A percentile compares a stretch with the other conserved stretches of the same genome.
These are phyloP conservation scores for Budorcas taxicolor DNA, from an alignment of 2,113 vertebrate species.

Conservation along the genomic window DNA sequence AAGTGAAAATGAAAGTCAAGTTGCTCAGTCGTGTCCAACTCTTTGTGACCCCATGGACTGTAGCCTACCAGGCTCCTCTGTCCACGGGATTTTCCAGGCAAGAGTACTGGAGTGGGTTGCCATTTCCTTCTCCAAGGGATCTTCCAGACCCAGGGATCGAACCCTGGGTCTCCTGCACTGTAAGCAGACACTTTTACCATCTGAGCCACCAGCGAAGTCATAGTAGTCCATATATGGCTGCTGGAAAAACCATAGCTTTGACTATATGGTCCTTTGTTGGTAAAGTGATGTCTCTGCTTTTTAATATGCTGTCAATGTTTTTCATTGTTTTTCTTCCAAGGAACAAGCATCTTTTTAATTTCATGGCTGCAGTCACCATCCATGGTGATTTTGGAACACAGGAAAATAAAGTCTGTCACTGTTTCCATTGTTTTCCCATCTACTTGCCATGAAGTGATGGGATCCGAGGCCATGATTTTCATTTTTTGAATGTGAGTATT, in stretches of 20 bases:
- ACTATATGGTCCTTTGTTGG: background rate
- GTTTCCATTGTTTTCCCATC: background rate
- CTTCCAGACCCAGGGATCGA: background rate
- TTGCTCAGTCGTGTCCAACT: rapidly evolving
- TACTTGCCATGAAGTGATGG: background rate
- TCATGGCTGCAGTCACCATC: background rate
- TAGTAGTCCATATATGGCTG: background rate
- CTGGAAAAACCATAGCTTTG: background rate
- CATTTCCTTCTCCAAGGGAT: background rate
- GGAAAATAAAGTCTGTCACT: background rate
- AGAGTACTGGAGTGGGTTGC: background rate
- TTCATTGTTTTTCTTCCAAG: background rate
- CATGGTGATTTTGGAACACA: background rate
- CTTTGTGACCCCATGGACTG: background rate
- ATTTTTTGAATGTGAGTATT: background rate
- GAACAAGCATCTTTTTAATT: background rate
- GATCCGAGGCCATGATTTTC: background rate
- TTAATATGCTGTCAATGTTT: background rate
- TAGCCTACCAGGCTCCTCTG: background rate
- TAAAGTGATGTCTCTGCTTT: background rate
- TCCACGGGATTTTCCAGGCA: background rate
- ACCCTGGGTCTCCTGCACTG: background rate
- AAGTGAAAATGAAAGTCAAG: background rate
- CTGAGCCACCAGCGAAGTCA: background rate
- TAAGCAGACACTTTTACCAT: background rate